Conservation (phyloP, 2,113 vertebrate genomes). For the Callipepla squamata region DNA sequence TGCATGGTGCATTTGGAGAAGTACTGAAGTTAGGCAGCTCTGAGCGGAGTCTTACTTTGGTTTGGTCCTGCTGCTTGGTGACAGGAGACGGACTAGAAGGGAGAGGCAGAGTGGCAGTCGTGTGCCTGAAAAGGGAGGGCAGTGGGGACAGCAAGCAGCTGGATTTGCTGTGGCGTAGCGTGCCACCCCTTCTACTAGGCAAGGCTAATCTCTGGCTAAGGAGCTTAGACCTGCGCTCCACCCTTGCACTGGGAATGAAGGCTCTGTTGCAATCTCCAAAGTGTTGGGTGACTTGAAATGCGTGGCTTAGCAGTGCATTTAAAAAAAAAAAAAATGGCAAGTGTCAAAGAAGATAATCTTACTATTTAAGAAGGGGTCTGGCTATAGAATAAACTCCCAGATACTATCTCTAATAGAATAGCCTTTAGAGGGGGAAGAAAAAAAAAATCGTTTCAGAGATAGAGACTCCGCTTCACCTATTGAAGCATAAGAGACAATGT, state of each 20-base stretch:
- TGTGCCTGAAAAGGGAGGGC: background rate
- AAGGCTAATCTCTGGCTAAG: background rate
- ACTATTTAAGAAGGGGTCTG: background rate
- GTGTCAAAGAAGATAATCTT: background rate
- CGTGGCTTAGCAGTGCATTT: background rate
- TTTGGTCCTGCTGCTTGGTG: background rate
- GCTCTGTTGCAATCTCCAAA: background rate
- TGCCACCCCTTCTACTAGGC: background rate
- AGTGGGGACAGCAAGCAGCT: background rate
- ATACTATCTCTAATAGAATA: background rate
- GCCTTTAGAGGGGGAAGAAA: background rate
- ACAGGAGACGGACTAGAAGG: accelerated
- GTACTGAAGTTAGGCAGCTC: background rate
- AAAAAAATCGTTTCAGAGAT: background rate
- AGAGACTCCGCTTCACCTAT: background rate
- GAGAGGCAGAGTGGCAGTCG: background rate
- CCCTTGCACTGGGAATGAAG: background rate
- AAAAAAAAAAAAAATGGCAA: background rate
- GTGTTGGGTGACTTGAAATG: background rate
- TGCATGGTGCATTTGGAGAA: background rate
- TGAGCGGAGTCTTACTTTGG: accelerated
- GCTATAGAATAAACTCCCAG: background rate
- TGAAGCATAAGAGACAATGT: background rate
- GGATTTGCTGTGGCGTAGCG: background rate
- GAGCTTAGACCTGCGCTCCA: background rate